phyloP scores from a whole-genome alignment of 2,888 invertebrate species.

The Gryllus longicercus region DNA sequence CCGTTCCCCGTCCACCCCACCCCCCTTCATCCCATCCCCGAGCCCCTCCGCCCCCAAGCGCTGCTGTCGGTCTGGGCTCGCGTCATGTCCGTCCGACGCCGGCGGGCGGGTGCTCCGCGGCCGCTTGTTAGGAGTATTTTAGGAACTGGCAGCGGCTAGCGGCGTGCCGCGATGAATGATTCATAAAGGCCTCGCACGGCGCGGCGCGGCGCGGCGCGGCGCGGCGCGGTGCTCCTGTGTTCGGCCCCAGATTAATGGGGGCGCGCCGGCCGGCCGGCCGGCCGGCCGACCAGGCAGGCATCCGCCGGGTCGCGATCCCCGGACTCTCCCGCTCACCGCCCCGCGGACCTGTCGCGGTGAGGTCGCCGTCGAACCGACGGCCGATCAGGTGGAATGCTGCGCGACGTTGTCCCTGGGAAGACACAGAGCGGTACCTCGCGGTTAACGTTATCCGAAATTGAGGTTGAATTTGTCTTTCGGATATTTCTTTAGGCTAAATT shows the following conservation, averaged over 20 bases:
- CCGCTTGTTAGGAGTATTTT: slow-evolving; percentile 17
- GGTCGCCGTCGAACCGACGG: too few relatives aligned
- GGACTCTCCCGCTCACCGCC: not conserved
- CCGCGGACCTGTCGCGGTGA: too few relatives aligned
- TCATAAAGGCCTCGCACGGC: not conserved
- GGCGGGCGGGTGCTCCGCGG: too few relatives aligned
- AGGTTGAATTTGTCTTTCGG: too few relatives aligned
- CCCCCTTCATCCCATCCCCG: not conserved
- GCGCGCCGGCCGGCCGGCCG: not conserved
- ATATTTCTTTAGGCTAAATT: too few relatives aligned
- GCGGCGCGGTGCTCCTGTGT: not conserved
- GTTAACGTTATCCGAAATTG: too few relatives aligned
- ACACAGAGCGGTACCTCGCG: too few relatives aligned
- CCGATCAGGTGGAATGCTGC: too few relatives aligned
- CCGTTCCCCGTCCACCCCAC: not conserved
- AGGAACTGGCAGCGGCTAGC: not conserved
- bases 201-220: not conserved
- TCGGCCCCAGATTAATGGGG: not conserved
- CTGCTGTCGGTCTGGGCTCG: too few relatives aligned
- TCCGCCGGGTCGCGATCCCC: not conserved
- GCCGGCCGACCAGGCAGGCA: not conserved
- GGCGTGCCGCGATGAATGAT: not conserved
- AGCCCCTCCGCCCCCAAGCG: too few relatives aligned
- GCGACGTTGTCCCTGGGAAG: too few relatives aligned
- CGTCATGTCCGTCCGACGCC: too few relatives aligned